Evolutionary conservation across 2,113 vertebrate species (phyloP).

Genomic region (Larimichthys crocea): DNA sequence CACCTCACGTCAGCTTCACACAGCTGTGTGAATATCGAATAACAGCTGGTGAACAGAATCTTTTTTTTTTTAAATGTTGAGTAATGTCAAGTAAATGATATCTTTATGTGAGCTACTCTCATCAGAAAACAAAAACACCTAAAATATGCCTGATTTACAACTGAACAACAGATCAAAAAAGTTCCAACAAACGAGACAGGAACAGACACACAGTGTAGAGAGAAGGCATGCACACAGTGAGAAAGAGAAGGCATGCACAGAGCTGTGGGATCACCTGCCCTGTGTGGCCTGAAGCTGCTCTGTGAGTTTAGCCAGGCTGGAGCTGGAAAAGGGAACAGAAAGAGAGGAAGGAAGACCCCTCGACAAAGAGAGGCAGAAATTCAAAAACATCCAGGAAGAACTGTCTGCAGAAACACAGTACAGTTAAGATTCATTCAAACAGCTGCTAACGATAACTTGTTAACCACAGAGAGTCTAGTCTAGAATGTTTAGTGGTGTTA

Average conservation of each 20-base stretch:
- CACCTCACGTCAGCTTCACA: too few species aligned
- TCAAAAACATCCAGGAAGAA: neutral
- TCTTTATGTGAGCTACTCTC: too few species aligned
- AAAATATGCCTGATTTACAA: neutral
- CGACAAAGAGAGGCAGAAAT: conserved; percentile 13
- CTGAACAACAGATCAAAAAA: neutral
- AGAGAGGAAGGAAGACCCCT: conserved; percentile 26
- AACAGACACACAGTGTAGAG: neutral
- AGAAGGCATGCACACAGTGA: conserved; percentile 46
- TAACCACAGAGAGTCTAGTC: conserved; percentile 1
- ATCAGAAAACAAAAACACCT: neutral
- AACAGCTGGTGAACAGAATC: too few species aligned
- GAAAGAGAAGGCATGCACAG: conserved; percentile 61
- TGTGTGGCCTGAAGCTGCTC: conserved; percentile 87
- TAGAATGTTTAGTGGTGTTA: conserved; percentile 34
- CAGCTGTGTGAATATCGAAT: too few species aligned
- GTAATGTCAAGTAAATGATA: too few species aligned
- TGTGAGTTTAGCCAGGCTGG: conserved; percentile 85
- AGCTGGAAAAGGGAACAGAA: conserved; percentile 69
- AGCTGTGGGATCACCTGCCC: conserved; percentile 82
- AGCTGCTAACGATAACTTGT: conserved; percentile 3
- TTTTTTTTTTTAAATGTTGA: too few species aligned
- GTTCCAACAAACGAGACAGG: neutral
- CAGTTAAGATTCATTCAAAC: neutral
- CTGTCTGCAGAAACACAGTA: neutral